Conservation (phyloP, 2,888 invertebrate genomes). For the Escarpia spicata region DNA sequence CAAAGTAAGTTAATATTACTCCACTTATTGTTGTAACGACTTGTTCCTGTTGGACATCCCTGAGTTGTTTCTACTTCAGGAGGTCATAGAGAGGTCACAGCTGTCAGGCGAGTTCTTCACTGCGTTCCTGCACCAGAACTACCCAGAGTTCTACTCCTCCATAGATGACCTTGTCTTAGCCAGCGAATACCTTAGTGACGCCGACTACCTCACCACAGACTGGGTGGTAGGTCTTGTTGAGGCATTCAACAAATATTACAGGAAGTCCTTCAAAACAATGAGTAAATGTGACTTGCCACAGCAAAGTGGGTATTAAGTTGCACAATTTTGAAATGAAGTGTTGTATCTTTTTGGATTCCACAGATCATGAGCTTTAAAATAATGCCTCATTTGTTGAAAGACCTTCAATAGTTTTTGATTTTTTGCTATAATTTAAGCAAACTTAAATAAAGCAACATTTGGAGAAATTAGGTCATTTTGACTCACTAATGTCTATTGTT, state of each 20-base stretch:
- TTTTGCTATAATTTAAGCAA: too few species aligned
- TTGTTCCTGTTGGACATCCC: not conserved
- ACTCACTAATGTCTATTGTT: too few species aligned
- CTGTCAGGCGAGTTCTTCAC: slow-evolving; percentile 64
- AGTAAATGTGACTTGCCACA: too few species aligned
- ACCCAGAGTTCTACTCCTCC: slow-evolving; percentile 75
- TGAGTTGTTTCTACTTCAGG: slow-evolving; percentile 45
- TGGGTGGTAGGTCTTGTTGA: slow-evolving; percentile 56
- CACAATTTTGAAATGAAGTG: too few species aligned
- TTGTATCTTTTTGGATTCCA: too few species aligned
- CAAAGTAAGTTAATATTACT: not conserved
- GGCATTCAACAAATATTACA: not conserved
- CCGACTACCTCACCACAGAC: slow-evolving; percentile 77
- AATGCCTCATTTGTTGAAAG: too few species aligned
- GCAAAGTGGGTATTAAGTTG: too few species aligned
- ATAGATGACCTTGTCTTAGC: slow-evolving; percentile 74
- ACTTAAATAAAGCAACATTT: too few species aligned
- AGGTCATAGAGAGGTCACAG: slow-evolving; percentile 62
- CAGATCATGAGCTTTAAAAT: too few species aligned
- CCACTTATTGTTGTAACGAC: not conserved
- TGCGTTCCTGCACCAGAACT: slow-evolving; percentile 66
- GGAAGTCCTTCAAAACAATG: too few species aligned
- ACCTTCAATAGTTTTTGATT: too few species aligned
- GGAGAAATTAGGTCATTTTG: too few species aligned
- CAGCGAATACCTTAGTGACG: slow-evolving; percentile 76